These are phyloP conservation scores for Agraylea sexmaculata DNA, from an alignment of 1,140 invertebrate genomes.

Conservation along the genomic window DNA sequence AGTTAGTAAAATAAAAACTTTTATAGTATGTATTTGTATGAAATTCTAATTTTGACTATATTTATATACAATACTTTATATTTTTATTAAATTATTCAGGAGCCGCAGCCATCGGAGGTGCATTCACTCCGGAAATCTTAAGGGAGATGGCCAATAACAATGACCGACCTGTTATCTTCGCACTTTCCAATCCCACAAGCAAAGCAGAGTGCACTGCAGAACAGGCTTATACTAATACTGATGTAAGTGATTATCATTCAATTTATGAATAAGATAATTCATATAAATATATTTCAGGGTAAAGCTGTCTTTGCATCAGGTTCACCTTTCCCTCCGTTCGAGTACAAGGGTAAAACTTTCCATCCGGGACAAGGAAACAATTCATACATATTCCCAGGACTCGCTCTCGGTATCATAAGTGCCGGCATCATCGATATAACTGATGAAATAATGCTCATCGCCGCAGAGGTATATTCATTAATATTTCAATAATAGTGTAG, in stretches of 20 bases:
- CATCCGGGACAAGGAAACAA: slow-evolving; percentile 93
- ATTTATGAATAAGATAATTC: background rate
- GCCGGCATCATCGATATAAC: slow-evolving; percentile 73
- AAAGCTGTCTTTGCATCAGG: slow-evolving; percentile 83
- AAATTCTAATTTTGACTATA: too few relatives aligned
- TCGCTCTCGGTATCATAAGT: slow-evolving; percentile 76
- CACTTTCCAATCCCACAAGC: slow-evolving; percentile 90
- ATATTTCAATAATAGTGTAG: slow-evolving; percentile 6
- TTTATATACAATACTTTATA: too few relatives aligned
- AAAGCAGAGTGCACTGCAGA: slow-evolving; percentile 98
- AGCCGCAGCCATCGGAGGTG: slow-evolving; percentile 68
- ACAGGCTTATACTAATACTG: slow-evolving; percentile 73
- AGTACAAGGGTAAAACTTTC: slow-evolving; percentile 57
- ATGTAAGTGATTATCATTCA: slow-evolving; percentile 40
- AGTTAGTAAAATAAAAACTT: too few relatives aligned
- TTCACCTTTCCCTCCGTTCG: slow-evolving; percentile 80
- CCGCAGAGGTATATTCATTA: slow-evolving; percentile 54
- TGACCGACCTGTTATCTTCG: slow-evolving; percentile 79
- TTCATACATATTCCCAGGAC: slow-evolving; percentile 92
- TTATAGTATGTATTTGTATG: too few relatives aligned
- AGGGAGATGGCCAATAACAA: slow-evolving; percentile 69
- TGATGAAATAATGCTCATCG: slow-evolving; percentile 80
- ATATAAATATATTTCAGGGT: slow-evolving; percentile 46
- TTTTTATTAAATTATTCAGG: slow-evolving; percentile 34
- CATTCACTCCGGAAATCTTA: slow-evolving; percentile 78